Evolutionary conservation across 2,113 vertebrate genomes (phyloP).

Genomic region (Psilopsiagon aurifrons): DNA sequence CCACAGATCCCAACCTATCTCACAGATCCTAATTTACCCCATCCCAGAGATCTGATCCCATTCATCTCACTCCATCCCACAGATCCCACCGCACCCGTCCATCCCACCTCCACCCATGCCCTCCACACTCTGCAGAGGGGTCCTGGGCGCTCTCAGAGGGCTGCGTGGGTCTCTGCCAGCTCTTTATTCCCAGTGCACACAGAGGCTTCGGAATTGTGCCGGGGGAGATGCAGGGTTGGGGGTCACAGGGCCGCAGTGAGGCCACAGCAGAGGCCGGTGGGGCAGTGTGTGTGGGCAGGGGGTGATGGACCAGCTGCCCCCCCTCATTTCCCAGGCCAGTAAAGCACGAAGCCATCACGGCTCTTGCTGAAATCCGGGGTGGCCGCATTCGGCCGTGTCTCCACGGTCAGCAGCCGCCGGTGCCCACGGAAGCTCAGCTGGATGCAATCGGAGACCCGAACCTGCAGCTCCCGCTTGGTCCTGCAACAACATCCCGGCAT

Average conservation of each 20-base stretch:
- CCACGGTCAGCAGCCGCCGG: slow-evolving; percentile 77
- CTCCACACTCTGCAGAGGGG: background rate
- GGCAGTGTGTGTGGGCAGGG: too few relatives aligned
- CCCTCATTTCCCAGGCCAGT: slow-evolving; percentile 20
- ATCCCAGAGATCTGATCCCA: too few relatives aligned
- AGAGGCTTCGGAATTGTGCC: background rate
- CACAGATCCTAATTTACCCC: background rate
- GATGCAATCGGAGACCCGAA: slow-evolving; percentile 80
- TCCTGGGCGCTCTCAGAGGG: background rate
- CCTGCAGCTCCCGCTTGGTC: slow-evolving; percentile 67
- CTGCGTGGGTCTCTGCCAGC: background rate
- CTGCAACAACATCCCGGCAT: slow-evolving; percentile 46
- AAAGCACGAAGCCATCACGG: slow-evolving; percentile 78
- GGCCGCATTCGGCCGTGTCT: slow-evolving; percentile 57
- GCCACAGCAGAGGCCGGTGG: background rate
- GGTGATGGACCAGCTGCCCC: too few relatives aligned
- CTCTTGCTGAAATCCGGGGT: slow-evolving; percentile 83
- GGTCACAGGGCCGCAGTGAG: background rate
- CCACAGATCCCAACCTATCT: background rate
- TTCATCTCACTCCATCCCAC: background rate
- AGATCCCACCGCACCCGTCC: background rate
- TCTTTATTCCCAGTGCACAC: background rate
- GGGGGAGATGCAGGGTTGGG: background rate
- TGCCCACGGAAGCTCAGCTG: slow-evolving; percentile 79
- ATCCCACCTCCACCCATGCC: background rate